Conservation (phyloP, 2,113 vertebrate genomes). For the Colinus virginianus region DNA sequence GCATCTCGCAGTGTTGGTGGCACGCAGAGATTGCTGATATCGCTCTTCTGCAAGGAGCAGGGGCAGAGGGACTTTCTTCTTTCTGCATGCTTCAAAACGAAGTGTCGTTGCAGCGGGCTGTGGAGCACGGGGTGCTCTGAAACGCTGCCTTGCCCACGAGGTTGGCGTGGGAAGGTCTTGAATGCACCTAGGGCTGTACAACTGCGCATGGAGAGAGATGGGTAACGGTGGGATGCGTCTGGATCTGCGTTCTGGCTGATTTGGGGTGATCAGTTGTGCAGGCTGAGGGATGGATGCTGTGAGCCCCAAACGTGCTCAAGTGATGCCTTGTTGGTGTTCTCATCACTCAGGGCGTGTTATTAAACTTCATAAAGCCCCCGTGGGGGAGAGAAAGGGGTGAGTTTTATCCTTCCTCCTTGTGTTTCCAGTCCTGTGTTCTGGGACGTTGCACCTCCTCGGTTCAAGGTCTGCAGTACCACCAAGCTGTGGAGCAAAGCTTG, state of each 20-base stretch:
- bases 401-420: neutral
- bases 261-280: neutral
- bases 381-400: too few species aligned
- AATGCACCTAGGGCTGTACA: rapidly evolving
- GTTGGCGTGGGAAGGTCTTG: neutral
- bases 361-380: neutral
- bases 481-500: neutral
- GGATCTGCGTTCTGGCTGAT: neutral
- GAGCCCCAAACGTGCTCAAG: too few species aligned
- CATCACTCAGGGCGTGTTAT: neutral
- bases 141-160: neutral
- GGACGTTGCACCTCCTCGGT: neutral
- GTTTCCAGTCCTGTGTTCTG: neutral
- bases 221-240: neutral
- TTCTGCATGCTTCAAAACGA: neutral
- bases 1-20: neutral
- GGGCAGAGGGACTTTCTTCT: neutral
- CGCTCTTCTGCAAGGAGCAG: neutral
- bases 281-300: neutral
- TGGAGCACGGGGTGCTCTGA: neutral
- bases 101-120: neutral
- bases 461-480: neutral
- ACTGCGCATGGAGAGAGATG: neutral
- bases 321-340: neutral
- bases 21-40: too few species aligned